phyloP scores from a whole-genome alignment of 2,888 invertebrate genomes.

The Hofmannophila pseudospretella region DNA sequence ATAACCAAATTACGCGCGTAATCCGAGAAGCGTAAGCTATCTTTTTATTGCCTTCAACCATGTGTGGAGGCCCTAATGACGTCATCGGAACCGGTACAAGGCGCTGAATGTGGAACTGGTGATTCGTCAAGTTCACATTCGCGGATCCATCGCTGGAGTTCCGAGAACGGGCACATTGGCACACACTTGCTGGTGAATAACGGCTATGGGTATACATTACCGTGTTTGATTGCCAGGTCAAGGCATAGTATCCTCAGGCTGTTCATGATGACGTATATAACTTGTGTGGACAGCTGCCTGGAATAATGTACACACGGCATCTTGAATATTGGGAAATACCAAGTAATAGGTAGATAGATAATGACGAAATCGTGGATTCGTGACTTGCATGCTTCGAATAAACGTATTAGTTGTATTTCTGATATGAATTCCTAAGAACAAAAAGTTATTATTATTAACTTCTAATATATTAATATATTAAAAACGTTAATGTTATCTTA shows the following conservation, averaged over 20 bases:
- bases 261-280: not conserved
- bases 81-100: slow-evolving; percentile 26
- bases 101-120: slow-evolving; percentile 15
- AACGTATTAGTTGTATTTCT: too few species aligned
- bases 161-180: slow-evolving; percentile 8
- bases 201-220: slow-evolving; percentile 4
- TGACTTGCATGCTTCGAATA: too few species aligned
- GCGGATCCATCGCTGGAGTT: slow-evolving; percentile 9
- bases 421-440: too few species aligned
- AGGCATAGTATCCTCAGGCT: slow-evolving; percentile 5
- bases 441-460: too few species aligned
- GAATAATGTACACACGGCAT: not conserved
- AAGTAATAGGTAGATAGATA: too few species aligned
- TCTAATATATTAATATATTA: too few species aligned
- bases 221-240: slow-evolving; percentile 3
- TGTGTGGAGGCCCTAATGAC: slow-evolving; percentile 14
- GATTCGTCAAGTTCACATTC: slow-evolving; percentile 22
- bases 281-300: not conserved
- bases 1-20: slow-evolving; percentile 12
- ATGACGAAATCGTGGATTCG: too few species aligned
- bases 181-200: slow-evolving; percentile 6
- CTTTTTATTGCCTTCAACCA: slow-evolving; percentile 9
- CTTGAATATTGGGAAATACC: not conserved
- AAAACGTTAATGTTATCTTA: slow-evolving; percentile 17
- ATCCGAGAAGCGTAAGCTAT: slow-evolving; percentile 11